Conservation (phyloP, 2,888 invertebrate genomes). For the Gymnocheta viridis region DNA sequence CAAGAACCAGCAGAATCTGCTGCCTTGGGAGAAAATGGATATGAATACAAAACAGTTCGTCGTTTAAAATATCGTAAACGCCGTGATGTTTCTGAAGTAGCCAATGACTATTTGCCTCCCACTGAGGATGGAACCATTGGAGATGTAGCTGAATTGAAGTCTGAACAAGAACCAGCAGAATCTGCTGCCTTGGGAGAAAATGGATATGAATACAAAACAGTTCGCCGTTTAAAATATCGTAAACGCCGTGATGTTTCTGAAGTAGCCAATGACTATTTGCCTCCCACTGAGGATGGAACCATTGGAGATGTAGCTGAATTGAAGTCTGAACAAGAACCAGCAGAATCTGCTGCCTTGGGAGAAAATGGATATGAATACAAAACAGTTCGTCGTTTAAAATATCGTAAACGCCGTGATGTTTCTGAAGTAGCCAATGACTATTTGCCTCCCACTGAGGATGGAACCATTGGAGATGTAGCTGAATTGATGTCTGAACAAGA, state of each 20-base stretch:
- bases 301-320: slow-evolving; percentile 32
- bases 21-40: slow-evolving; percentile 58
- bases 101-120: slow-evolving; percentile 75
- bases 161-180: not conserved
- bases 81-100: slow-evolving; percentile 71
- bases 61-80: slow-evolving; percentile 64
- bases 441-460: slow-evolving; percentile 72
- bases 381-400: slow-evolving; percentile 62
- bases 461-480: slow-evolving; percentile 19
- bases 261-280: slow-evolving; percentile 64
- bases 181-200: slow-evolving; percentile 56
- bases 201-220: slow-evolving; percentile 72
- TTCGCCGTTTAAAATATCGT: slow-evolving; percentile 65
- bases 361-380: slow-evolving; percentile 68
- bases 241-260: slow-evolving; percentile 71
- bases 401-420: slow-evolving; percentile 71
- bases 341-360: slow-evolving; percentile 50
- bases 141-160: slow-evolving; percentile 13
- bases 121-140: slow-evolving; percentile 40
- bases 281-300: slow-evolving; percentile 45
- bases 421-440: slow-evolving; percentile 75
- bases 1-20: slow-evolving; percentile 46
- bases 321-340: slow-evolving; percentile 27
- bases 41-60: slow-evolving; percentile 66
- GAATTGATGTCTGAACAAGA: slow-evolving; percentile 21